Evolutionary conservation across 23 tunicate genomes (phyloP).

Genomic region (Ascidia mentula): DNA sequence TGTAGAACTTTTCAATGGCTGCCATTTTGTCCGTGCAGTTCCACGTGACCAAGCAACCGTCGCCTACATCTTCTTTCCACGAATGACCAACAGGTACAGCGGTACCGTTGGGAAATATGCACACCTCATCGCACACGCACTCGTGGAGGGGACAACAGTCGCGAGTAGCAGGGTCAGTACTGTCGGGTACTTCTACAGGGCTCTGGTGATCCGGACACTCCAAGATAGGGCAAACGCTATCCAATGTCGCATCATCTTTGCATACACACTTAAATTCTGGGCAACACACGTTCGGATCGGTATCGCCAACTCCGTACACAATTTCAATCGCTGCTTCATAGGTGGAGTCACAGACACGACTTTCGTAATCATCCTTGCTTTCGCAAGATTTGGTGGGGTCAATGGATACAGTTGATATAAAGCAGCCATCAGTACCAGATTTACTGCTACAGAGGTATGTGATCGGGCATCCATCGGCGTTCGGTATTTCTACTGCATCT

Average conservation of each 20-base stretch:
- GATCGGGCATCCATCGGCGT: slow-evolving; percentile 5
- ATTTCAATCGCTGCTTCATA: neutral
- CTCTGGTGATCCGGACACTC: neutral
- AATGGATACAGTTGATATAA: neutral
- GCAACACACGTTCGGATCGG: neutral
- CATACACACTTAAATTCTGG: neutral
- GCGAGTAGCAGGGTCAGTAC: neutral
- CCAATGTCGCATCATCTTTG: neutral
- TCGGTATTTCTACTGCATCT: neutral
- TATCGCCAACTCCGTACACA: neutral
- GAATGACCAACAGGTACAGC: neutral
- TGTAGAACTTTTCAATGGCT: neutral
- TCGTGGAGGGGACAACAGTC: slow-evolving; percentile 1
- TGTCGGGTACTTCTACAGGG: neutral
- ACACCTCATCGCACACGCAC: neutral
- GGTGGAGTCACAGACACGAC: neutral
- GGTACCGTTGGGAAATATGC: neutral
- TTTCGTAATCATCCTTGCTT: neutral
- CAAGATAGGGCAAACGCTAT: neutral
- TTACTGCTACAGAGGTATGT: neutral
- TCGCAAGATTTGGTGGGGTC: neutral
- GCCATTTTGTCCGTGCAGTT: neutral
- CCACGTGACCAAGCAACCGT: slow-evolving; percentile 13
- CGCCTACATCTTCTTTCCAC: slow-evolving; percentile 13
- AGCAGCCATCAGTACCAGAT: neutral